Percentiles rank a stretch among this genome's conserved stretches.
Evolutionary conservation across 2,797 vertebrate genomes (phyloP).

Genomic region (Ctenosaura bakeri): DNA sequence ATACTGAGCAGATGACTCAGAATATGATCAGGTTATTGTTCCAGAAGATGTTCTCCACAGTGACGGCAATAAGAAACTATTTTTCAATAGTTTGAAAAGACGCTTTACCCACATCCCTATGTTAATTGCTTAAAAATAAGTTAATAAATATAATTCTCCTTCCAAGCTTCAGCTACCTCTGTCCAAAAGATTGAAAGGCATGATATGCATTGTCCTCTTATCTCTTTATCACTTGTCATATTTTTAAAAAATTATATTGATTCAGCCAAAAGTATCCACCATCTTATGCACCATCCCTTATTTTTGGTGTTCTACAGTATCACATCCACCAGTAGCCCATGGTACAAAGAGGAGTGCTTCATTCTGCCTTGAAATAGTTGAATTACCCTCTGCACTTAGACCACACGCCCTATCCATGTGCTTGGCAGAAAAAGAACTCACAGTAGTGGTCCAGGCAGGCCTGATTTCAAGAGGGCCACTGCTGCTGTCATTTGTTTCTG

Average conservation of each 20-base stretch:
- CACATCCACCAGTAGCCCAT: background rate
- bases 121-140: background rate
- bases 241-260: background rate
- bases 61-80: background rate
- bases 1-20: background rate
- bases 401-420: no score
- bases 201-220: background rate
- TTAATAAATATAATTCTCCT: background rate
- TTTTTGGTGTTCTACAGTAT: background rate
- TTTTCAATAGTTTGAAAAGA: background rate
- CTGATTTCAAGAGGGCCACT: background rate
- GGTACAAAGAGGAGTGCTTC: no score
- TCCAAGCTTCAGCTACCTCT: background rate
- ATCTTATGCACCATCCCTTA: background rate
- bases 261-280: background rate
- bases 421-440: no score
- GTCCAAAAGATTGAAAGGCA: background rate
- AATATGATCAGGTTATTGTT: background rate
- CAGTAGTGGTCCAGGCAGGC: background rate
- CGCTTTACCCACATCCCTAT: background rate
- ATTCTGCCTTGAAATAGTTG: no score
- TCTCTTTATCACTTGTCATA: background rate
- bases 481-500: background rate
- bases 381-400: no score
- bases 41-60: background rate